Percentiles rank a stretch among this genome's conserved stretches.
These are phyloP conservation scores for Delia radicum DNA, from an alignment of 1,140 invertebrate genomes.

Conservation along the genomic window DNA sequence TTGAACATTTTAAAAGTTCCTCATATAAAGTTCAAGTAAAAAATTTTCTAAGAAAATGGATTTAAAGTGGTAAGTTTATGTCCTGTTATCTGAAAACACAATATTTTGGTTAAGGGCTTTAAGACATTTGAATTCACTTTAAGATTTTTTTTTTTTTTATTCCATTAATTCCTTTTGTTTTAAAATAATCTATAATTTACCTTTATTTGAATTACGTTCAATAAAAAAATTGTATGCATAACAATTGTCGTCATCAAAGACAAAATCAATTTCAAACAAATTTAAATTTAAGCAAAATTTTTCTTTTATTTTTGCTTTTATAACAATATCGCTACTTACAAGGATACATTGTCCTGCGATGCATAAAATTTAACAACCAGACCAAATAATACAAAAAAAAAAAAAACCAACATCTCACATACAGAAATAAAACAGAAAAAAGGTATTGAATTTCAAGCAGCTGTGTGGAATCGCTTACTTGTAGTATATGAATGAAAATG, in stretches of 20 bases:
- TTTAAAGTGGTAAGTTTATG: too few relatives aligned
- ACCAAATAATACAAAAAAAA: constrained; percentile 12
- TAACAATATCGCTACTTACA: background rate
- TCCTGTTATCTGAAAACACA: too few relatives aligned
- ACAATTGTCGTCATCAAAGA: constrained; percentile 17
- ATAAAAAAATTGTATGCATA: constrained; percentile 11
- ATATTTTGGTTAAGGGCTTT: too few relatives aligned
- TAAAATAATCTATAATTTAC: constrained; percentile 8
- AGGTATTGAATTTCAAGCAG: constrained; percentile 32
- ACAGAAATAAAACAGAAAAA: background rate
- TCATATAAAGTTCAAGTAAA: too few relatives aligned
- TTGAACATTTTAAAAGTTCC: too few relatives aligned
- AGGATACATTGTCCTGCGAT: constrained; percentile 25
- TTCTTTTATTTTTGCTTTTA: background rate
- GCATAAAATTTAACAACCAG: constrained; percentile 30
- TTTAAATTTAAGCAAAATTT: constrained; percentile 12
- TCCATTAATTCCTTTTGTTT: background rate
- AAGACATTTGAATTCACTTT: too few relatives aligned
- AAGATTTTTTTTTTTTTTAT: background rate
- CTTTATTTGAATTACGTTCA: background rate
- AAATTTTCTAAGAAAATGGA: too few relatives aligned
- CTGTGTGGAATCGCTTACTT: constrained; percentile 26
- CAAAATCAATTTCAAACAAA: constrained; percentile 21
- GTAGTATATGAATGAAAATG: background rate
- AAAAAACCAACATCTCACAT: background rate